Evolutionary conservation across 2,888 invertebrate genomes (phyloP), one percentile per base, ranked within the genome.

Genomic region (Eilema depressum): DNA sequence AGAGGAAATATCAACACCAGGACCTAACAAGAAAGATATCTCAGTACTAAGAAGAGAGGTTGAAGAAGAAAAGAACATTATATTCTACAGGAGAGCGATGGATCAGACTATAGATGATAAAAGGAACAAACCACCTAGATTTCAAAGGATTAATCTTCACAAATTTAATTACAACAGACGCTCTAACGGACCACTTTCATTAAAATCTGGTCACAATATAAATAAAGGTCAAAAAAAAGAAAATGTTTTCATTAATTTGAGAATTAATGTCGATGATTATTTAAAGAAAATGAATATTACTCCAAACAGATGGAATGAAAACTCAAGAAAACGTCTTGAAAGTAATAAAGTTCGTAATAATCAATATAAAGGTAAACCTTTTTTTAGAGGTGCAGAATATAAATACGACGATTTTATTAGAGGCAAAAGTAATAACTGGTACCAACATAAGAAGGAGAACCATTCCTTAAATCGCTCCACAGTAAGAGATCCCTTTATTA

Each of bases 201-300:
- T 7, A 30, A 57, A 57, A 10, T 10, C 33, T 23, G 14, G 10
- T 57, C 17, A 57, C 25, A 57, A 17, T 17, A 57, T 25, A 66
- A 4, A 23, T 11, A 11, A 14, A 8, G n/a, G 0, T 30, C 23
- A 14, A 26, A 26, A 11, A 20, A 63, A 41, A 56, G 26, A 26
- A 2, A 26, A 11, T 14, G 5, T 23, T 10, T 10, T 12, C 30
- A 30, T 1, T 11, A 56, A 17, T 25, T 65, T 65, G 25, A 65
- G 33, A 57, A 65, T 66, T 25, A 66, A 66, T 33, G 33, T 66
- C 3, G 57, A 66, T 17, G 66, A 66, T 57, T 65, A 65, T 17
- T 20, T 65, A 1, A 56, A n/a, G 57, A 17, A 33, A n/a, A 56
- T 65, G n/a, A 30, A 23, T 23, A 30, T 11, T 23, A 30, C 53